phyloP scores from a whole-genome alignment of 2,888 invertebrate genomes.

The Lathronympha strigana region DNA sequence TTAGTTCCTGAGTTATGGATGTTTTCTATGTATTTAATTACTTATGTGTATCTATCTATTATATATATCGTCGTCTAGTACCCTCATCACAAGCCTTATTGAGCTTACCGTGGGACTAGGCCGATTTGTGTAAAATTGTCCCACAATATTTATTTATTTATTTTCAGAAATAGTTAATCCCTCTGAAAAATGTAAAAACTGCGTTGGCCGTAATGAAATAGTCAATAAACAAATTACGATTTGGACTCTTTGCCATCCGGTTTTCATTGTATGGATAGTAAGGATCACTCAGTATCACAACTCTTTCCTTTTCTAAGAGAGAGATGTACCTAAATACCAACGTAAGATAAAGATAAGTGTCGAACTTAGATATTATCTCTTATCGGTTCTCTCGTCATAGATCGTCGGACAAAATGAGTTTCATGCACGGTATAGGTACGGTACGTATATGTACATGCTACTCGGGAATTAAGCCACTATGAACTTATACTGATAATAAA shows the following conservation, averaged over 20 bases:
- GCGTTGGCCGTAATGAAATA: not conserved
- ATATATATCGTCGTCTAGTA: too few species aligned
- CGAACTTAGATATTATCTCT: conserved; percentile 18
- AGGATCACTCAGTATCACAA: conserved; percentile 3
- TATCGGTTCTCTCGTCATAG: conserved; percentile 25
- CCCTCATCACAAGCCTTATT: too few species aligned
- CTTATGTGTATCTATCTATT: too few species aligned
- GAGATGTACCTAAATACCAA: conserved; percentile 1
- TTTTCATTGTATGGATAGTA: not conserved
- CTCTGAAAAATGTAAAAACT: not conserved
- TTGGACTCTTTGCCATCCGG: not conserved
- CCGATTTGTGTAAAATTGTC: too few species aligned
- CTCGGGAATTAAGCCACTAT: conserved; percentile 22
- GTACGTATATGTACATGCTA: not conserved
- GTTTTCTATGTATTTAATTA: too few species aligned
- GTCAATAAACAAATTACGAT: not conserved
- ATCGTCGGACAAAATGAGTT: not conserved
- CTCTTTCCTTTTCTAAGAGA: not conserved
- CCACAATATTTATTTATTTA: too few species aligned
- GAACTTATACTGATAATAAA: conserved; percentile 27
- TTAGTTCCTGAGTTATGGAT: too few species aligned
- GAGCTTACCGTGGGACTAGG: too few species aligned
- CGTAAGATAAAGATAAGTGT: conserved; percentile 13
- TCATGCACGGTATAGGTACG: not conserved
- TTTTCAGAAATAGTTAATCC: not conserved